Base-by-base conservation (phyloP, 2,888 invertebrate species). In the Drosophila antonietae region DNA sequence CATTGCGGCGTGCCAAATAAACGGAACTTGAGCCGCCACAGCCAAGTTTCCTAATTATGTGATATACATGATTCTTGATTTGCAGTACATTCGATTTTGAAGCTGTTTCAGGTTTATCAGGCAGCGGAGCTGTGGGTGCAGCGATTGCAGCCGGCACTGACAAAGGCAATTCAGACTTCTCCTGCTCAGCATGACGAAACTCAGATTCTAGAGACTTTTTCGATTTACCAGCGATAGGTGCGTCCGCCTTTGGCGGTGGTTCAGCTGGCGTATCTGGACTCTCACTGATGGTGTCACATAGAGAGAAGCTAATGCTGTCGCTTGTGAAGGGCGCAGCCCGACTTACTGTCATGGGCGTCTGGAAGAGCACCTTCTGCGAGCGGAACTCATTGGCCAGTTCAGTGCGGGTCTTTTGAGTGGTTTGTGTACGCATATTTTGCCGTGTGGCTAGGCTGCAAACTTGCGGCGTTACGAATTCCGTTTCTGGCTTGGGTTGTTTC, bases 1-100 rank as follows among this genome's bases (percentile, higher is more conserved):
- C 87, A 37, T 85, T 80, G 4, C 88, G 88, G n/a, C 87, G 83
- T 0, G 92, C 91, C 46, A 92, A 73, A 62, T 89, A 96, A 5
- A 98, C 98, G 92, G 96, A 95, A 89, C 98, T 97, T 63, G 97
- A 97, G 46, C 98, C 98, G n/a, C 98, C 98, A 81, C 94, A 95
- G 0, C 98, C 98, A 53, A 98, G 93, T 83, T 95, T 94, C 75
- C 95, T 96, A 15, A 97, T 93, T 58, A 97, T 94, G 73, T 95
- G 93, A 92, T 97, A 98, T 33, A 95, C 94, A 57, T 94, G 95
- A 31, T 95, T 94, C 75, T 97, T 97, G 2, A 98, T 96, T 43
- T 87, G 92, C 15, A 95, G 93, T 18, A 93, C 94, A 80, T 59
- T 73, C 0, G 70, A 46, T 46, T 78, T 75, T 1, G 73, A 10